Evolutionary conservation across 2,888 invertebrate species (phyloP), one percentile per base, ranked within the genome.

Genomic region (Myopa testacea): DNA sequence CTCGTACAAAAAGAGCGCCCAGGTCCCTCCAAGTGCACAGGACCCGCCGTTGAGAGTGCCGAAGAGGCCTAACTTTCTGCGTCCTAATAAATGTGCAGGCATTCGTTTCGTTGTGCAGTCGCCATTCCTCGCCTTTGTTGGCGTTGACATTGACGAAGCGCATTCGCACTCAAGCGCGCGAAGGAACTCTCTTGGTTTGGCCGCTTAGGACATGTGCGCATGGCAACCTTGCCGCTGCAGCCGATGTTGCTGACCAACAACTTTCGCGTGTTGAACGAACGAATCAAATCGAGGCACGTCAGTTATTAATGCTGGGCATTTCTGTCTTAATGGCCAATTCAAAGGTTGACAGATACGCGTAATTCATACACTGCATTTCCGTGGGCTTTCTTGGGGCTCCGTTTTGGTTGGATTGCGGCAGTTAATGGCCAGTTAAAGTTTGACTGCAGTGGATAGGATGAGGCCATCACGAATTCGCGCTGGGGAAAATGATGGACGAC

Each of bases 241-340:
- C 71, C 70, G 75, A 72, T 75, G 72, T 69, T 68, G 68, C 8
- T 72, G 71, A 65, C 63, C 71, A 72, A 72, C 78, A 70, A 76
- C 55, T 26, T 62, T 73, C 79, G 79, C 65, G 74, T 80, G 80
- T 80, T 80, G 81, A 82, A 84, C 82, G 82, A 82, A 86, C 86
- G 87, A 87, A 88, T 87, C 88, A 88, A 88, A 86, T 86, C 86
- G 85, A 84, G 84, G 80, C 81, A 83, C 87, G 89, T 87, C 88
- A 88, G 89, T 87, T 89, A 88, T 89, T 88, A 89, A 89, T 89
- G 88, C 87, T 86, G 87, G 88, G 86, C 88, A 88, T 87, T 89
- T 87, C 87, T 84, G 87, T 86, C 86, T 88, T 88, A 88, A 89
- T 89, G 88, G 88, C 86, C 86, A 88, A 89, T 88, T 89, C 89